These are phyloP conservation scores for Ormia ochracea DNA, from an alignment of 2,888 invertebrate species.

Conservation along the genomic window DNA sequence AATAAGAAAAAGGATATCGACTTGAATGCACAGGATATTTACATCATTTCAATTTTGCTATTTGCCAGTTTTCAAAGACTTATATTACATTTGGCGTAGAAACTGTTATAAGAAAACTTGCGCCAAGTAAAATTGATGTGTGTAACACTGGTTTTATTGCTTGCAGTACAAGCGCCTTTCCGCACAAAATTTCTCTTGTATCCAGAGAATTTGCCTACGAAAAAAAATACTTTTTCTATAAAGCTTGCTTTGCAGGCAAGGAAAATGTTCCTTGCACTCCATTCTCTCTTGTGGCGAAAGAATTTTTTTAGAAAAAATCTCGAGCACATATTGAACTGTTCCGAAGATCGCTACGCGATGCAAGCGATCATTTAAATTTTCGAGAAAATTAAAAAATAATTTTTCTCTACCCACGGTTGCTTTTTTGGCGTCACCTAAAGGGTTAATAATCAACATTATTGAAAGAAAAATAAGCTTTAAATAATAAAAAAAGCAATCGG, in stretches of 20 bases:
- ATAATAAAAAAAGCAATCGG: constrained; percentile 8
- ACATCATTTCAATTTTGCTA: no score
- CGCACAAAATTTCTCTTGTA: background rate
- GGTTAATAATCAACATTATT: background rate
- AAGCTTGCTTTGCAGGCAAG: no score
- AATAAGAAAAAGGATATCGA: no score
- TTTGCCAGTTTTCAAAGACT: no score
- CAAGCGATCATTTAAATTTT: no score
- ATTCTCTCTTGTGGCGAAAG: background rate
- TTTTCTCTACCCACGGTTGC: no score
- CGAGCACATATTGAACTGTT: background rate
- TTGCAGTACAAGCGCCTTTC: background rate
- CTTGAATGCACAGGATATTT: no score
- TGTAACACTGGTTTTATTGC: no score
- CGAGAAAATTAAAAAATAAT: no score
- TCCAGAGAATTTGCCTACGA: background rate
- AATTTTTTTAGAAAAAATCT: background rate
- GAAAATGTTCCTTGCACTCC: background rate
- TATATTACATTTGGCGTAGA: no score
- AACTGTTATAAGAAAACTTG: background rate
- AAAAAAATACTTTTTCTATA: no score
- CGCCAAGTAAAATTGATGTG: background rate
- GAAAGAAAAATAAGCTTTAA: background rate
- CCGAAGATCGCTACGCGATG: no score
- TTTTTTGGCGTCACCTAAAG: background rate